These are phyloP conservation scores for Porphyrio hochstetteri DNA, from an alignment of 2,113 vertebrate species.

Conservation along the genomic window DNA sequence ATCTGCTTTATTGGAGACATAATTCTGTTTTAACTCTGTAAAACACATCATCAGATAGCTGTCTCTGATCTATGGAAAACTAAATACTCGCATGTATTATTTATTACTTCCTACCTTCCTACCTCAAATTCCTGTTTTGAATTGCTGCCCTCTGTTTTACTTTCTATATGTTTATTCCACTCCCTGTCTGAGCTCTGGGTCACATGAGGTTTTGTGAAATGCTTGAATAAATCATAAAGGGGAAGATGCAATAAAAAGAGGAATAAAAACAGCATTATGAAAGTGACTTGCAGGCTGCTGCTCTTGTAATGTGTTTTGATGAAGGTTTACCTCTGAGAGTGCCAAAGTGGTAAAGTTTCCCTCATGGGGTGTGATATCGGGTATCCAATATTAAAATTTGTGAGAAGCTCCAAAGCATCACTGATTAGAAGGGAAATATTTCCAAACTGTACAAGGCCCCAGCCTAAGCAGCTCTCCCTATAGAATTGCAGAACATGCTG, in stretches of 20 bases:
- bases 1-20: background rate
- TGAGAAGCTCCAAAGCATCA: background rate
- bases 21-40: background rate
- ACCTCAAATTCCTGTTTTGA: background rate
- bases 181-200: constrained; percentile 1
- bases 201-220: background rate
- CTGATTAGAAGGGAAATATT: background rate
- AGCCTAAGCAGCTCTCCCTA: background rate
- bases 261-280: constrained; percentile 19
- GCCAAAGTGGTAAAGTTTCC: background rate
- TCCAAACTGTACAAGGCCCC: background rate
- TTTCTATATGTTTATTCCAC: background rate
- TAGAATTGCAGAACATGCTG: background rate
- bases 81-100: constrained; percentile 15
- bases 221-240: constrained; percentile 22
- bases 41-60: background rate
- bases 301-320: constrained; percentile 4
- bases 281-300: constrained; percentile 6
- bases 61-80: background rate
- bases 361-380: background rate
- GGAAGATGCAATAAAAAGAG: constrained; percentile 29
- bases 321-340: constrained; percentile 1
- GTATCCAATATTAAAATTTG: background rate
- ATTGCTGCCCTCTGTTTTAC: constrained; percentile 5
- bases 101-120: background rate